Evolutionary conservation across 2,888 invertebrate genomes (phyloP), one percentile per base, ranked within the genome.

Genomic region (Dasysyrphus albostriatus): DNA sequence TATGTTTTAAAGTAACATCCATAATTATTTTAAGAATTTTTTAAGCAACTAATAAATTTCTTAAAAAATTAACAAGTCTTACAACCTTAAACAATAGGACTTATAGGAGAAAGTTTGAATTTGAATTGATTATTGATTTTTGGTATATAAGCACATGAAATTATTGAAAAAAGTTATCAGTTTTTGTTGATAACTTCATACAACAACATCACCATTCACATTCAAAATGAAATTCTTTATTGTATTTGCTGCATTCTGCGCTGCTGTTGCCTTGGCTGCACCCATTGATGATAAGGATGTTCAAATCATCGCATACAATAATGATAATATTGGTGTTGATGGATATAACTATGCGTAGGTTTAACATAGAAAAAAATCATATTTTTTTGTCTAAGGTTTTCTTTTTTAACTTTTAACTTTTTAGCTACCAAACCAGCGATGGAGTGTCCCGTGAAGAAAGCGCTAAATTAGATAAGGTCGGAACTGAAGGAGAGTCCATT

Each of bases 311-410:
- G 88, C 83, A 34, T 90, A 89, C 58, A 89, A 90, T 3, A 92
- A 92, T 75, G 94, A 94, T 89, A 95, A 95, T 88, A 93, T 93
- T 77, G 95, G 94, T 74, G 90, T 93, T 42, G 94, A 94, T 89
- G 93, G 94, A 69, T 95, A 95, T 91, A 94, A 92, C 88, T 95
- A 94, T 89, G 93, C 93, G 94, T 94, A 93, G 93, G 90, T 88
- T 54, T 39, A 34, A n/a, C 0, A 3, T 2, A 3, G 14, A 44
- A 29, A 19, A 32, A 44, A n/a, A n/a, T n/a, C n/a, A n/a, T n/a
- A n/a, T n/a, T 34, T 16, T 8, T 12, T 72, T 14, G 16, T 51
- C n/a, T n/a, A n/a, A 24, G 3, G 24, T 16, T 42, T 49, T 19
- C 19, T 19, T 10, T 49, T 19, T 19, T 19, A 19, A 19, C 2